A percentile compares a stretch with the other conserved stretches of the same genome.
phyloP scores from a whole-genome alignment of 2,797 vertebrate genomes.

The Megalops cyprinoides region DNA sequence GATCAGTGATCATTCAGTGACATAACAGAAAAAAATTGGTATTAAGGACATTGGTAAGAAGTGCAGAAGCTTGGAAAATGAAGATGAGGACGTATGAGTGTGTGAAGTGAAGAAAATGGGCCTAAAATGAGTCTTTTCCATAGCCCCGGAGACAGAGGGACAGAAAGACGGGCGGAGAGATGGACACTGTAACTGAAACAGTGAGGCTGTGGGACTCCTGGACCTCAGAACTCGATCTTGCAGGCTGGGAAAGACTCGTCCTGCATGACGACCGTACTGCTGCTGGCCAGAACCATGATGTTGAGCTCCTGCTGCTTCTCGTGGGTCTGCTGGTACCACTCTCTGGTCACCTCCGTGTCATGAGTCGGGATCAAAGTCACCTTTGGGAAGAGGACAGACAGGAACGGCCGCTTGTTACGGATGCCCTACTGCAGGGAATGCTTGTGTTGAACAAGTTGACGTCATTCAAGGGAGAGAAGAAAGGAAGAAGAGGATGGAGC shows the following conservation, averaged over 20 bases:
- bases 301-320: slow-evolving; percentile 97
- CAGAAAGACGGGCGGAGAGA: slow-evolving; percentile 1
- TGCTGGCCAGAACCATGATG: slow-evolving; percentile 97
- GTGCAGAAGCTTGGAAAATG: slow-evolving; percentile 9
- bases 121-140: slow-evolving; percentile 12
- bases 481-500: background rate
- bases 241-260: slow-evolving; percentile 98
- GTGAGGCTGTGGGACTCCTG: background rate
- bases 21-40: slow-evolving; percentile 14
- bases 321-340: slow-evolving; percentile 99
- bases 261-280: slow-evolving; percentile 99
- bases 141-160: background rate
- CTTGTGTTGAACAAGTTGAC: background rate
- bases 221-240: slow-evolving; percentile 96
- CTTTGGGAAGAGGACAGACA: slow-evolving; percentile 61
- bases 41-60: background rate
- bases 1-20: slow-evolving; percentile 24
- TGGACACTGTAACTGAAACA: slow-evolving; percentile 2
- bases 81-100: background rate
- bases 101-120: slow-evolving; percentile 17
- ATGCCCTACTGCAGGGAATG: background rate
- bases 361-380: slow-evolving; percentile 98
- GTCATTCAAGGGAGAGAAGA: slow-evolving; percentile 15
- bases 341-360: slow-evolving; percentile 94
- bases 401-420: slow-evolving; percentile 13